Percentiles rank a stretch among this genome's conserved stretches.
Evolutionary conservation across 2,113 vertebrate genomes (phyloP).

Genomic region (Tachycineta bicolor): DNA sequence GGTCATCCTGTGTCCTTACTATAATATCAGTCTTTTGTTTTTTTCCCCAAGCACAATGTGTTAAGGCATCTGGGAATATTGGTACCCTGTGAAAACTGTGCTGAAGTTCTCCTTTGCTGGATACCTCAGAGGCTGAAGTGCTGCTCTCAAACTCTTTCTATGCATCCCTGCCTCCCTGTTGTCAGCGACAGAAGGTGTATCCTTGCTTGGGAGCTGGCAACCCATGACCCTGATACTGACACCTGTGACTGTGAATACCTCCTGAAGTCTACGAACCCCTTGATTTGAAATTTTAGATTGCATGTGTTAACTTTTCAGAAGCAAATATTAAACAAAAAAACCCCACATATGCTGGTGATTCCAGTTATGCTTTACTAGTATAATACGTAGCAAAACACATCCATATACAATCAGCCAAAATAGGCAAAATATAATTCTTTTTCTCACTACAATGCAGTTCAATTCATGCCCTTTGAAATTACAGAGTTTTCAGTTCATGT

Average conservation of each 20-base stretch:
- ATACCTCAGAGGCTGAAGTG: neutral
- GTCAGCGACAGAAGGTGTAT: neutral
- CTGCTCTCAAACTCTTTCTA: neutral
- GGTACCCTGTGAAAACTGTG: neutral
- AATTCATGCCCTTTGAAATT: neutral
- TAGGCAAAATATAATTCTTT: neutral
- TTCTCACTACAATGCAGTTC: neutral
- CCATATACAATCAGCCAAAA: neutral
- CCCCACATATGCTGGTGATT: neutral
- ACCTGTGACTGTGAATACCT: neutral
- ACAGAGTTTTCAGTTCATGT: neutral
- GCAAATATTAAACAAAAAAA: neutral
- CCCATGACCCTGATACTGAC: no score
- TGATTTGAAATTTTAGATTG: neutral
- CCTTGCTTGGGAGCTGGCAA: neutral
- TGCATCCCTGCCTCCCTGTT: neutral
- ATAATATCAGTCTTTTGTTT: neutral
- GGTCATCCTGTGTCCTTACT: neutral
- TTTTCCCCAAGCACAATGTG: neutral
- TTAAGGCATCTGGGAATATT: neutral
- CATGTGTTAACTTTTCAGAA: neutral
- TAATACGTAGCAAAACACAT: neutral
- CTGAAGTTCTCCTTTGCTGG: neutral
- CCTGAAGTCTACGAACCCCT: neutral
- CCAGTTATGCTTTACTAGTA: neutral